Percentiles rank a stretch among this genome's conserved stretches.
phyloP scores from a whole-genome alignment of 2,113 vertebrate species.

The Eublepharis macularius region DNA sequence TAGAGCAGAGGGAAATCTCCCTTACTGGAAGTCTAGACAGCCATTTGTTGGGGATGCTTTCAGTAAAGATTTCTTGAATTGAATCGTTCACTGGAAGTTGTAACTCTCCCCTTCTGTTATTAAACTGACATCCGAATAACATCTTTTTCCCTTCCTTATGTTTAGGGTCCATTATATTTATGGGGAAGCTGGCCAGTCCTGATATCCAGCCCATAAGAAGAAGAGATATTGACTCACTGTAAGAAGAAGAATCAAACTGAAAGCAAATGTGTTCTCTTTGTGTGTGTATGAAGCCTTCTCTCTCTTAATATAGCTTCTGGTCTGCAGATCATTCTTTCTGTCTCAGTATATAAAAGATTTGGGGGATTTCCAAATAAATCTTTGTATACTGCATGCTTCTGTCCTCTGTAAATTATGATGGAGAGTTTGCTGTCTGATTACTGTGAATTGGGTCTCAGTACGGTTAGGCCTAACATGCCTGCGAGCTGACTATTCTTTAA shows the following conservation, averaged over 20 bases:
- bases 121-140: neutral
- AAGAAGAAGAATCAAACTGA: conserved; percentile 20
- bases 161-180: conserved; percentile 61
- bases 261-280: neutral
- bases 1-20: no score
- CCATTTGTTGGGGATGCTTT: no score
- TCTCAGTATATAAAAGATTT: conserved; percentile 1
- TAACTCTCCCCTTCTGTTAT: neutral
- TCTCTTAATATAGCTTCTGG: neutral
- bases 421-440: no score
- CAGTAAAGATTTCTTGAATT: no score
- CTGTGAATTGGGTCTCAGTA: no score
- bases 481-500: no score
- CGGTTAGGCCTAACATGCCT: no score
- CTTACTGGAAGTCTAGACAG: no score
- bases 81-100: neutral
- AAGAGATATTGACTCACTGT: conserved; percentile 61
- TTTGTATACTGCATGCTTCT: conserved; percentile 20
- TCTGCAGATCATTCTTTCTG: conserved; percentile 21
- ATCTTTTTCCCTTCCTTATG: conserved; percentile 29
- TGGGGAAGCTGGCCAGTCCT: conserved; percentile 65
- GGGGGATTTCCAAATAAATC: conserved; percentile 45
- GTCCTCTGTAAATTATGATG: conserved; percentile 8
- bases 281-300: conserved; percentile 33
- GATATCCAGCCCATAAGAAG: conserved; percentile 39